phyloP scores from a whole-genome alignment of 2,113 vertebrate species.

The Apus apus region DNA sequence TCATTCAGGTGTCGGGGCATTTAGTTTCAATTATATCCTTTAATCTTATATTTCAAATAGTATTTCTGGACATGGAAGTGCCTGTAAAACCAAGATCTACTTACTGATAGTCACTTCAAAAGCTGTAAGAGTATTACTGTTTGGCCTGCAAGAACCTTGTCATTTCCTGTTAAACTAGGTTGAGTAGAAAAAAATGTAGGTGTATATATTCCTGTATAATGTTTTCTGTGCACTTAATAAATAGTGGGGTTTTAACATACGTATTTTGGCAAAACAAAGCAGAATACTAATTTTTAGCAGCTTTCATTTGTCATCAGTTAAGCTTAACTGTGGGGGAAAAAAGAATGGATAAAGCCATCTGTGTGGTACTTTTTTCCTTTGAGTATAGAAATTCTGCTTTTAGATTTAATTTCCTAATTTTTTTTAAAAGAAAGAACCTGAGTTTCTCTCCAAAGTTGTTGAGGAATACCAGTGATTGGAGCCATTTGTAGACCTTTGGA shows the following conservation, averaged over 20 bases:
- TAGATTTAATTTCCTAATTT: background rate
- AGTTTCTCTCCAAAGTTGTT: background rate
- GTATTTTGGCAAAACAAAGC: background rate
- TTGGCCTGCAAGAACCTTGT: background rate
- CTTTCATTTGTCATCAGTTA: background rate
- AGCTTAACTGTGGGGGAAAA: background rate
- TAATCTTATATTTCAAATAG: background rate
- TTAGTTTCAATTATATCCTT: background rate
- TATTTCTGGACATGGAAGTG: background rate
- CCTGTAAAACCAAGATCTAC: background rate
- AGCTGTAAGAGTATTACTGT: background rate
- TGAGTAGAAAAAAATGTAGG: background rate
- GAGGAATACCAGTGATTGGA: accelerated
- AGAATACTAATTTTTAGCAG: background rate
- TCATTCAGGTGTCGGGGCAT: background rate
- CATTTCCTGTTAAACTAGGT: background rate
- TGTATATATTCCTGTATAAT: background rate
- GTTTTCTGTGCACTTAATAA: background rate
- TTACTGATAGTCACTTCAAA: background rate
- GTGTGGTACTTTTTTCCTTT: background rate
- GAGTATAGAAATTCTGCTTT: background rate
- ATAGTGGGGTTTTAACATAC: background rate
- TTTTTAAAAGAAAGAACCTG: background rate
- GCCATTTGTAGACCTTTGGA: background rate
- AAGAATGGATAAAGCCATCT: background rate